Conservation (phyloP, 92 coral and sea anemone species). For the Siderastrea siderea region DNA sequence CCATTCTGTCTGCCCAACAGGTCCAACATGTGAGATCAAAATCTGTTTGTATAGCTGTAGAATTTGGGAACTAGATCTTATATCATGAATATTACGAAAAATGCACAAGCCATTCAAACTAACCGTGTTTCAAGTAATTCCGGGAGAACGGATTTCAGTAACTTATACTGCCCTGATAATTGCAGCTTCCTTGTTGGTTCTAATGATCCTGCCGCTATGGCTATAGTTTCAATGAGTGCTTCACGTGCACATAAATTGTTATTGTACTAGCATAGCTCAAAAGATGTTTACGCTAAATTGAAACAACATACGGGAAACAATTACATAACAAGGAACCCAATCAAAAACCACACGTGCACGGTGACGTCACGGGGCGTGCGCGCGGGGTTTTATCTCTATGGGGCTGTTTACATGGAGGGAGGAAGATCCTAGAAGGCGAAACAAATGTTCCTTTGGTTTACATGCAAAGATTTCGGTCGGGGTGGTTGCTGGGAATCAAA, state of each 20-base stretch:
- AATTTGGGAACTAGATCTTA: background rate
- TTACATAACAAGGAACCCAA: background rate
- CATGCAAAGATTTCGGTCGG: too few species aligned
- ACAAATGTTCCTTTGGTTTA: too few species aligned
- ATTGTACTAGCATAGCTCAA: background rate
- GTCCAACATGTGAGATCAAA: background rate
- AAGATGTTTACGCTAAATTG: background rate
- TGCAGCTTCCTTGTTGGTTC: background rate
- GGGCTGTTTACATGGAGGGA: too few species aligned
- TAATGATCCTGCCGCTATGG: background rate
- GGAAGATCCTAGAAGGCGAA: too few species aligned
- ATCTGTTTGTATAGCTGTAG: too few species aligned
- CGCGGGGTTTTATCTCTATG: background rate
- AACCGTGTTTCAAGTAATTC: background rate
- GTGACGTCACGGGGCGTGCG: constrained; percentile 14
- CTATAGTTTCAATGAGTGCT: background rate
- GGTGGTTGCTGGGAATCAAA: too few species aligned
- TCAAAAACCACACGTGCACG: background rate
- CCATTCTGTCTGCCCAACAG: background rate
- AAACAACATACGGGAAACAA: background rate
- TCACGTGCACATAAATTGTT: background rate
- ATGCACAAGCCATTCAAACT: background rate
- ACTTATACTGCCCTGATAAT: background rate
- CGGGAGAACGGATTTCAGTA: background rate
- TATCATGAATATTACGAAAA: background rate